Percentiles rank a stretch among this genome's conserved stretches.
phyloP scores from a whole-genome alignment of 2,113 vertebrate genomes.

The Psilopsiagon aymara region DNA sequence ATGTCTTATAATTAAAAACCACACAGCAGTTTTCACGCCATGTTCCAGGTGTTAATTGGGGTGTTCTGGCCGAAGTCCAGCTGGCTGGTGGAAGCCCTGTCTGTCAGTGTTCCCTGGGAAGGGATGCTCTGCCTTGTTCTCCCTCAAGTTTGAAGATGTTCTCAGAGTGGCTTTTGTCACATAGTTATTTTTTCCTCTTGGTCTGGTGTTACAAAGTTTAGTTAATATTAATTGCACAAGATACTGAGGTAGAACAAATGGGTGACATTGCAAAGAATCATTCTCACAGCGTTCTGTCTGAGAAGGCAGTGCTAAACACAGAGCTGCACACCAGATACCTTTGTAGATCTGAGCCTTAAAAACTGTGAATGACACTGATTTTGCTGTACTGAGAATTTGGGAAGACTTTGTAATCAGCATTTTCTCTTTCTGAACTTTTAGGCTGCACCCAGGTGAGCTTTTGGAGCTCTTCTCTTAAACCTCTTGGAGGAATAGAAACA shows the following conservation, averaged over 20 bases:
- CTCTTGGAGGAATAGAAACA: not conserved
- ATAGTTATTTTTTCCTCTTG: fast-evolving
- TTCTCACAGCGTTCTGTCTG: not conserved
- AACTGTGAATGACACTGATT: not conserved
- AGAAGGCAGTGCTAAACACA: not conserved
- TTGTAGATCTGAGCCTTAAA: not conserved
- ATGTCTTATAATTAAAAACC: not conserved
- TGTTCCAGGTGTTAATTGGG: not conserved
- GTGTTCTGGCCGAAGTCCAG: not conserved
- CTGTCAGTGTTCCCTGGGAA: not conserved
- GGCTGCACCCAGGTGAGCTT: not conserved
- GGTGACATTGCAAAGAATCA: not conserved
- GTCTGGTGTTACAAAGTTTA: not conserved
- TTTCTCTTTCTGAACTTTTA: not conserved
- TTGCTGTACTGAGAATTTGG: not conserved
- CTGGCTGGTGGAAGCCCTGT: not conserved
- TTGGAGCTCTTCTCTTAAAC: not conserved
- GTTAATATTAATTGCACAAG: not conserved
- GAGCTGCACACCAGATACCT: not conserved
- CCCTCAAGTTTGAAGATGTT: fast-evolving
- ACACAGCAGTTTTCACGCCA: not conserved
- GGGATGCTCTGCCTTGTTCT: not conserved
- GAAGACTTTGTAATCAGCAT: not conserved
- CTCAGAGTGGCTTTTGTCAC: not conserved
- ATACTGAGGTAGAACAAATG: not conserved